Evolutionary conservation across 2,888 invertebrate species (phyloP).

Genomic region (Scaptomyza cyrtandrae): DNA sequence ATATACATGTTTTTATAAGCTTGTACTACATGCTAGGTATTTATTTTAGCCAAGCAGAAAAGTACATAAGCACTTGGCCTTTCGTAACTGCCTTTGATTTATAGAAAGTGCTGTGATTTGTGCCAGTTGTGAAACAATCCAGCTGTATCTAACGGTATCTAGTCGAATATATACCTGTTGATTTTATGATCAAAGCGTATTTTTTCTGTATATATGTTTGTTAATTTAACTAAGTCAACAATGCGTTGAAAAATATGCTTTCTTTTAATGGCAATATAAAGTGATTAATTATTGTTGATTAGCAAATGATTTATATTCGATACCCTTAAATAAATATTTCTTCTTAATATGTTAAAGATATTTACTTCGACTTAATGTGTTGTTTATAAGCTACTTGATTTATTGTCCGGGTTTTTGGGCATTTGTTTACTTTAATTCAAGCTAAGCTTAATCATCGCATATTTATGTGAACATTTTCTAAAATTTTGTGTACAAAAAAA

Average conservation of each 20-base stretch:
- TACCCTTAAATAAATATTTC: too few species aligned
- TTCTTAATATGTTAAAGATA: too few species aligned
- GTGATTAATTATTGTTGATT: background rate
- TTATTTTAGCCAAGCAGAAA: constrained; percentile 4
- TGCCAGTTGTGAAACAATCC: too few species aligned
- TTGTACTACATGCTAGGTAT: background rate
- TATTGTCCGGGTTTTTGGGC: background rate
- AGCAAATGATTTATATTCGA: background rate
- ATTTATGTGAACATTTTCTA: background rate
- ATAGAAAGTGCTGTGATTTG: background rate
- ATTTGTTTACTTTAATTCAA: background rate
- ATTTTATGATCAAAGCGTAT: background rate
- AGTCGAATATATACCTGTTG: background rate
- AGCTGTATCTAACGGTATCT: too few species aligned
- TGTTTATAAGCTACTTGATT: background rate
- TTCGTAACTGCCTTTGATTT: constrained; percentile 2
- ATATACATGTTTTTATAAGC: constrained; percentile 18
- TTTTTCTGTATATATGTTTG: background rate
- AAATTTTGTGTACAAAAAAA: background rate
- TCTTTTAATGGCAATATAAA: background rate
- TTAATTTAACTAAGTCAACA: background rate
- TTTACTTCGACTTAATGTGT: background rate
- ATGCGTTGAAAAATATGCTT: background rate
- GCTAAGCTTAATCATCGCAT: background rate
- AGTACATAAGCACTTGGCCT: background rate